Conservation (phyloP, 2,888 invertebrate genomes). For the Lagria hirta region DNA sequence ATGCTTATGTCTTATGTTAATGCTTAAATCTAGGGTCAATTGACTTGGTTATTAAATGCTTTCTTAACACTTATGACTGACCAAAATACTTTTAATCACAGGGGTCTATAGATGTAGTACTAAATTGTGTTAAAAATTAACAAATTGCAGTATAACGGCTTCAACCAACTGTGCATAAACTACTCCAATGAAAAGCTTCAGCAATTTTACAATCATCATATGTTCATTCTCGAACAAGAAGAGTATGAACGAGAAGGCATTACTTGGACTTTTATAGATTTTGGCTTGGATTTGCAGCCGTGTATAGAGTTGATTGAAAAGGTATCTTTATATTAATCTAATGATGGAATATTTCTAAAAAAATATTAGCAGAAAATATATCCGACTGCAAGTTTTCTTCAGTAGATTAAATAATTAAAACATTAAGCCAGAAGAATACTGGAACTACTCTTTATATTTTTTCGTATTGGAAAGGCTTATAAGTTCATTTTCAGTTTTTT, state of each 20-base stretch:
- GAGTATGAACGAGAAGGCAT: conserved; percentile 92
- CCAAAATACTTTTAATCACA: neutral
- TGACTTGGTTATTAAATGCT: too few relatives aligned
- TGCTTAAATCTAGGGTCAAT: too few relatives aligned
- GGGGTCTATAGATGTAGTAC: neutral
- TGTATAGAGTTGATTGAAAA: conserved; percentile 91
- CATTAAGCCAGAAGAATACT: too few relatives aligned
- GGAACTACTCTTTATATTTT: too few relatives aligned
- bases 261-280: conserved; percentile 91
- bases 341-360: too few relatives aligned
- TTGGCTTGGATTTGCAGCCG: conserved; percentile 90
- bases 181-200: conserved; percentile 94
- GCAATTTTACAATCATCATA: conserved; percentile 95
- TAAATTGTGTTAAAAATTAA: conserved; percentile 2
- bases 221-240: conserved; percentile 95
- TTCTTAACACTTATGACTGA: conserved; percentile 1
- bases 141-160: conserved; percentile 78
- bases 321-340: too few relatives aligned
- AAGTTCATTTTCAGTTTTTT: too few relatives aligned
- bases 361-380: too few relatives aligned
- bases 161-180: conserved; percentile 96
- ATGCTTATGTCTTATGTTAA: too few relatives aligned
- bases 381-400: too few relatives aligned
- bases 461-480: too few relatives aligned
- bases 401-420: too few relatives aligned